Base-by-base conservation (phyloP, 2,888 invertebrate genomes). In the Crossocerus cetratus region DNA sequence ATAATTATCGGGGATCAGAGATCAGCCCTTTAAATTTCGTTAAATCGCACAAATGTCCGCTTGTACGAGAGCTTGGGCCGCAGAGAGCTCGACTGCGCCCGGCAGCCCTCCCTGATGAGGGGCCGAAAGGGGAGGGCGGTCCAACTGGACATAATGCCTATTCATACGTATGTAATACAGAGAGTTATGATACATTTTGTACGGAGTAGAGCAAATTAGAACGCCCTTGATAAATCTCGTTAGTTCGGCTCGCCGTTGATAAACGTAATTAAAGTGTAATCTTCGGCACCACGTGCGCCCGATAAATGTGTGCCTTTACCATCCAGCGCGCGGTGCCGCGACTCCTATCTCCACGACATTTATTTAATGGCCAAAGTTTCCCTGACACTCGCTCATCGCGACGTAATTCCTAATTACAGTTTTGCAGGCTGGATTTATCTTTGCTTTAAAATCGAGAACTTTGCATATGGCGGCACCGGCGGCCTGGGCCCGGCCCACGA, bases 251-350 rank as follows among this genome's bases (percentile, higher is more conserved):
- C 64, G 67, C 76, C 72, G 64, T 77, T 78, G 76, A 85, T 84
- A 84, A 83, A 80, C 78, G 78, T 80, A 82, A 85, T 86, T 83
- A 83, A 83, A 84, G 76, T 69, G 69, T 77, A 74, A 83, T 81
- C 76, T 83, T 85, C 76, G 61, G 56, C 57, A 65, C n/a, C 57
- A 32, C 22, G 18, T 45, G 32, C 32, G 43, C 56, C 49, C 62
- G 71, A 67, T 64, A 21, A 43, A 44, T 43, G 63, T 49, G 13
- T 60, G 55, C 16, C 67, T 45, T 59, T 53, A 5, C 42, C 59
- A 49, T 18, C 49, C 43, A 32, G 32, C 8, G 11, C 8, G 55
- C 16, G 11, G 32, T 8, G 32, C 5, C 49, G 49, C 8, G 13
- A 49, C 14, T 49, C n/a, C 16, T 11, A 49, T 49, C 16, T 49